Conservation (phyloP, 2,888 invertebrate species). For the Leptinotarsa tumamoca region DNA sequence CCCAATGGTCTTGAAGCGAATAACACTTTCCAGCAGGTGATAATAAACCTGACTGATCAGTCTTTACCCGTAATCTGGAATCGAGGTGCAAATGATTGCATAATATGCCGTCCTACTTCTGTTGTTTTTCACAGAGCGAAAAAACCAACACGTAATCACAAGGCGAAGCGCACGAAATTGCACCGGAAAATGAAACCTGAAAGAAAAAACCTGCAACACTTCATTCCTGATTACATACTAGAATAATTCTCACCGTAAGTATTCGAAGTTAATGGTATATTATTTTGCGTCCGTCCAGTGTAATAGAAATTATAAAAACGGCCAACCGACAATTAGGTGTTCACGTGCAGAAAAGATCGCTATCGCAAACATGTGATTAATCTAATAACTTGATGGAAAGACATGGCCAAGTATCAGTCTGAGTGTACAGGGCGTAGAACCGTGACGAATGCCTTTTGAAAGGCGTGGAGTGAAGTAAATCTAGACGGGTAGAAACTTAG, state of each 20-base stretch:
- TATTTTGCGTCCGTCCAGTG: slow-evolving; percentile 47
- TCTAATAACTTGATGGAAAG: slow-evolving; percentile 18
- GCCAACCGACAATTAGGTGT: slow-evolving; percentile 57
- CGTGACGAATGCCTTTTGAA: neutral
- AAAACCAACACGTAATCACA: slow-evolving; percentile 35
- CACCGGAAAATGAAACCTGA: slow-evolving; percentile 31
- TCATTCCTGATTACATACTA: slow-evolving; percentile 38
- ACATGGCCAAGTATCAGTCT: slow-evolving; percentile 7
- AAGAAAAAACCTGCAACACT: slow-evolving; percentile 37
- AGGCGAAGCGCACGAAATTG: slow-evolving; percentile 35
- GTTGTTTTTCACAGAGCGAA: slow-evolving; percentile 28
- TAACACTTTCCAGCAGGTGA: neutral
- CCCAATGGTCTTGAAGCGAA: neutral
- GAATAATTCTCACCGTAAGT: slow-evolving; percentile 44
- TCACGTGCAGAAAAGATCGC: slow-evolving; percentile 61
- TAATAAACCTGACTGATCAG: neutral
- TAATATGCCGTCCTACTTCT: slow-evolving; percentile 3
- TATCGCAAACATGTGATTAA: slow-evolving; percentile 48
- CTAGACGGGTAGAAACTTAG: neutral
- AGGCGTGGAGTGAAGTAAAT: neutral
- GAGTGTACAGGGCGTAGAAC: slow-evolving; percentile 7
- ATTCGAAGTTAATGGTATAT: slow-evolving; percentile 28
- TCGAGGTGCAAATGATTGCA: slow-evolving; percentile 11
- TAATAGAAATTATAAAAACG: slow-evolving; percentile 57
- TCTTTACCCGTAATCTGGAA: neutral